Evolutionary conservation across 2,113 vertebrate species (phyloP), one percentile per base, ranked within the genome.

Genomic region (Cyphomyrus discorhynchus): DNA sequence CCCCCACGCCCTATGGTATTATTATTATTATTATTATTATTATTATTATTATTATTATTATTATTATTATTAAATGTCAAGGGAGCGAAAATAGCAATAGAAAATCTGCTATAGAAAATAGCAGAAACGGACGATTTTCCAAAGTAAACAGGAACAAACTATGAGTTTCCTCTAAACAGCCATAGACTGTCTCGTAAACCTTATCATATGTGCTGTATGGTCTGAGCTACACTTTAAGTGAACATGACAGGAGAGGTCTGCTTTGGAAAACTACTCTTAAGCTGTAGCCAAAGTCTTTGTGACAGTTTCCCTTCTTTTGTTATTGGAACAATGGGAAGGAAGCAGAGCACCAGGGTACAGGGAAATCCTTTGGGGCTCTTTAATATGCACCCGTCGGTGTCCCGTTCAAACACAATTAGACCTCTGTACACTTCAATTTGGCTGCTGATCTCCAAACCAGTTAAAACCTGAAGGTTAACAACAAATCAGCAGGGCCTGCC

Each of bases 401-500:
- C 9, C 77, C 62, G 88, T 84, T 89, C 77, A 84, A 84, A 89
- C 50, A 84, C 52, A 89, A 89, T 89, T 89, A 89, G 80, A 77
- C 80, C 50, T 50, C 50, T 89, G 74, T 85, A 42, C 88, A 84
- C 80, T 89, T 35, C 74, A 56, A 58, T 89, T 89, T 46, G 39
- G 80, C 74, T 45, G 50, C 66, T 89, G 50, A 84, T 83, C 77
- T 84, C 80, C 27, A 83, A 84, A 58, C 88, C 80, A 45, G 88
- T 85, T 85, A 83, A 84, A 89, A 56, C 15, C 88, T 58, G 88
- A 89, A 89, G 88, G 88, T 89, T 89, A 89, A 89, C 80, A 74
- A 47, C 21, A 88, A 88, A 46, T 45, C 87, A 88, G 56, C 53
- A 45, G 58, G 42, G 45, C 10, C 88, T 58, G 74, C 77, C 80